phyloP scores from a whole-genome alignment of 2,888 invertebrate genomes.

The Erannis defoliaria region DNA sequence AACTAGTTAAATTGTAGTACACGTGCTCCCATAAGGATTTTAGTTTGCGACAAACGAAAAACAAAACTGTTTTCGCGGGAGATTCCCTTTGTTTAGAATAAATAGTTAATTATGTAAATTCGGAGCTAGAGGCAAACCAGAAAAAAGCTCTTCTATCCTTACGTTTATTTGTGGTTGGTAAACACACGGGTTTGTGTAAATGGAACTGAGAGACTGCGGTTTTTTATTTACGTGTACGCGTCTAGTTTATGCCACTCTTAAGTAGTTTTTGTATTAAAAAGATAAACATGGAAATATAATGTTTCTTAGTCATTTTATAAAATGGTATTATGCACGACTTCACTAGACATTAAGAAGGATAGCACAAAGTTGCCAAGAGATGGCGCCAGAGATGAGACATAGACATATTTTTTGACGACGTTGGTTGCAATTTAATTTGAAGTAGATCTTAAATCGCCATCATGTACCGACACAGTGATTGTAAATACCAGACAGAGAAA shows the following conservation, averaged over 20 bases:
- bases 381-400: too few species aligned
- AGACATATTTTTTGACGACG: too few species aligned
- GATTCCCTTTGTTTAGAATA: constrained; percentile 29
- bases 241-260: neutral
- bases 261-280: neutral
- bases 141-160: constrained; percentile 19
- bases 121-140: constrained; percentile 17
- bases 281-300: too few species aligned
- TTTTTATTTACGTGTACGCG: constrained; percentile 6
- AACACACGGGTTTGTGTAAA: constrained; percentile 18
- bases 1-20: neutral
- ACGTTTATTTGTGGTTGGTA: constrained; percentile 40
- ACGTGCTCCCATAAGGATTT: neutral
- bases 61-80: constrained; percentile 26
- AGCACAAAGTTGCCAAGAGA: too few species aligned
- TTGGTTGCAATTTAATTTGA: too few species aligned
- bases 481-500: too few species aligned
- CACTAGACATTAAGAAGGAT: too few species aligned
- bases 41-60: constrained; percentile 11
- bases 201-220: constrained; percentile 57
- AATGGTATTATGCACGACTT: too few species aligned
- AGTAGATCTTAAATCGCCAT: too few species aligned
- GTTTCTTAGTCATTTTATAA: too few species aligned
- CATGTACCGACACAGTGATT: too few species aligned
- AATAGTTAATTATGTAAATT: constrained; percentile 32